A percentile compares a stretch with the other conserved stretches of the same genome.
phyloP scores from a whole-genome alignment of 2,113 vertebrate genomes.

The Albula goreensis region DNA sequence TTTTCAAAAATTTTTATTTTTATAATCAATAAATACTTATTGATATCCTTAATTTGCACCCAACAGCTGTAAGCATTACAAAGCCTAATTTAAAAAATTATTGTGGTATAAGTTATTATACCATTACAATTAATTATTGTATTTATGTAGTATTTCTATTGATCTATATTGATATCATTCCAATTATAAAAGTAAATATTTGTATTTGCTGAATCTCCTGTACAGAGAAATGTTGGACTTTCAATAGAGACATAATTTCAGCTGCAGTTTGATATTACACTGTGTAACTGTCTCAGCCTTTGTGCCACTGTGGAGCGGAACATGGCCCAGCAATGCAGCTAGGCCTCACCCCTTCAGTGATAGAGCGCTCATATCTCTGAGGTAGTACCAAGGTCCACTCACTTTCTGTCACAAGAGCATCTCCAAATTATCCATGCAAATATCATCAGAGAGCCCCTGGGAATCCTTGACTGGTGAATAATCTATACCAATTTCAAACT shows the following conservation, averaged over 20 bases:
- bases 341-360: background rate
- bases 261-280: background rate
- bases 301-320: background rate
- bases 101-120: too few relatives aligned
- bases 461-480: slow-evolving; percentile 43
- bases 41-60: too few relatives aligned
- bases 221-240: background rate
- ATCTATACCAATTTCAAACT: slow-evolving; percentile 44
- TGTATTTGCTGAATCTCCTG: too few relatives aligned
- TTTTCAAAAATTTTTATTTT: too few relatives aligned
- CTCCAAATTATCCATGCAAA: slow-evolving; percentile 30
- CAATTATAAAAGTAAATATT: background rate
- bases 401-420: background rate
- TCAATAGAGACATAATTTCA: too few relatives aligned
- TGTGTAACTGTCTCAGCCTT: background rate
- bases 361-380: background rate
- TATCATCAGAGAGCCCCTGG: slow-evolving; percentile 31
- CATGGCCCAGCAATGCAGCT: background rate
- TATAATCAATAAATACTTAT: too few relatives aligned
- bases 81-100: too few relatives aligned
- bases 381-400: background rate
- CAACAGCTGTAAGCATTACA: too few relatives aligned
- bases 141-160: background rate
- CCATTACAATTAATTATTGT: background rate
- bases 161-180: background rate